Base-by-base conservation (phyloP, 2,888 invertebrate species). In the Dryobotodes eremita region DNA sequence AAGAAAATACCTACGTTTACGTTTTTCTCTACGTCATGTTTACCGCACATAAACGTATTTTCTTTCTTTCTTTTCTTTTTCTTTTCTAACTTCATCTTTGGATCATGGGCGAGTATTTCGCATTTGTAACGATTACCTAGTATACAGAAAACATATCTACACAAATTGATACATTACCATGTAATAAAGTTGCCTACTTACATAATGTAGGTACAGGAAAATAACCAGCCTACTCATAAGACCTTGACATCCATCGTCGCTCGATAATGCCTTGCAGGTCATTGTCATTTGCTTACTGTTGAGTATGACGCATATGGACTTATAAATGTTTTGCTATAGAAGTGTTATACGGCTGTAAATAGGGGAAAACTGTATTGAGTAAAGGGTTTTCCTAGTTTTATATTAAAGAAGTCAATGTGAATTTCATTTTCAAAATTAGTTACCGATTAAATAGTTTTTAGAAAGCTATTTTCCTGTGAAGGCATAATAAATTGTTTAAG, bases 241-340 rank as follows among this genome's bases (percentile, higher is more conserved):
- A n/a, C 80, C 83, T 81, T 81, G 83, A 81, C 83, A 71, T 81
- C 65, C 42, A 42, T 53, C 48, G 48, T 57, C 59, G 83, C 48
- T 81, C 80, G 83, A 83, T 81, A 81, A 66, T 50, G n/a, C 71
- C 77, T 50, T 70, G 36, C 69, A 55, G 70, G 77, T 71, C 80
- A 82, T 82, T 80, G 82, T 83, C 82, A 42, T 81, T 55, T 68
- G 50, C 46, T 48, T 42, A 17, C 50, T n/a, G 17, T 59, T 20
- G 70, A 64, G 7, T 36, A 48, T 13, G 46, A 55, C 26, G 59
- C n/a, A 15, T 20, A 50, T 42, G 8, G 0, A 15, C 61, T 26
- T 26, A 31, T 15, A 23, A 20, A 68, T 68, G 13, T 31, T 65
- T 2, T 5, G 23, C 15, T 71, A 10, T 61, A 71, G n/a, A 59